A percentile compares a stretch with the other conserved stretches of the same genome.
These are phyloP conservation scores for Eumerus sabulonum DNA, from an alignment of 2,888 invertebrate genomes.

Conservation along the genomic window DNA sequence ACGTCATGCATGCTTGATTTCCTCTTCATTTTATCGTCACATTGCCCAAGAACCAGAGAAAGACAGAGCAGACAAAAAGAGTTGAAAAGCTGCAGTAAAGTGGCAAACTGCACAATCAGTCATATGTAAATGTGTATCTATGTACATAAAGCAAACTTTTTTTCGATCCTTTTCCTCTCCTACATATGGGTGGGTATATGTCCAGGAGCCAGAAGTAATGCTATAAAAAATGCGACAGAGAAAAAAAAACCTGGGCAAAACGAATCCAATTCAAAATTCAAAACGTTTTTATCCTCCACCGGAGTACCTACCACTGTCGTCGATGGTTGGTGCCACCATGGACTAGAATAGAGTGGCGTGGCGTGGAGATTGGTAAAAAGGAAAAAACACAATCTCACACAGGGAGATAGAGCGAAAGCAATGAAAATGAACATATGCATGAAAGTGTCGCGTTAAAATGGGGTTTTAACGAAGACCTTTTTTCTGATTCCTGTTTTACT, in stretches of 20 bases:
- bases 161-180: conserved; percentile 36
- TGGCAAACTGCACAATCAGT: conserved; percentile 62
- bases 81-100: conserved; percentile 65
- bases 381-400: conserved; percentile 36
- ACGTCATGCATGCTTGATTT: conserved; percentile 68
- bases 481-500: background rate
- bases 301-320: background rate
- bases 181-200: conserved; percentile 20
- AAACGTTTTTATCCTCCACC: conserved; percentile 66
- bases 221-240: conserved; percentile 11
- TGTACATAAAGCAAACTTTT: conserved; percentile 60
- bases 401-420: conserved; percentile 28
- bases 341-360: conserved; percentile 40
- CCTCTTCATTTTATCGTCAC: conserved; percentile 43
- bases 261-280: conserved; percentile 68
- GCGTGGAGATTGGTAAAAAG: conserved; percentile 52
- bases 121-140: conserved; percentile 64
- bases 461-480: conserved; percentile 66
- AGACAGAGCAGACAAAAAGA: too few relatives aligned
- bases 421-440: conserved; percentile 69
- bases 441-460: conserved; percentile 69
- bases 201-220: background rate
- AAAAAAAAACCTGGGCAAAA: conserved; percentile 32
- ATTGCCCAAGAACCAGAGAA: conserved; percentile 32
- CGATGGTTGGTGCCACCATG: conserved; percentile 15